Evolutionary conservation across 2,113 vertebrate genomes (phyloP).

Genomic region (Crotalus helleri): DNA sequence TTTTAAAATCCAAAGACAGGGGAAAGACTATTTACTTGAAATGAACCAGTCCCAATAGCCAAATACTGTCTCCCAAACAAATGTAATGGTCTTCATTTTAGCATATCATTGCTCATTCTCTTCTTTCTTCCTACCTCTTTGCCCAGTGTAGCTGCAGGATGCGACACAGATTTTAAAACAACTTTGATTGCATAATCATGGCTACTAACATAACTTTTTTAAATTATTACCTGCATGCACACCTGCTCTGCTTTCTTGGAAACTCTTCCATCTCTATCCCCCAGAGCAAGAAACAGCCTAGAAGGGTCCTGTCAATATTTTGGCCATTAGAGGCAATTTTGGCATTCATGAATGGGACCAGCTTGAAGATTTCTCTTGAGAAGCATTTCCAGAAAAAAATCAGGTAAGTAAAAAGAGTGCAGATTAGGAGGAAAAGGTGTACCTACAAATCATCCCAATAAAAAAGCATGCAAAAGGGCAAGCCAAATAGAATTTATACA

Average conservation of each 20-base stretch:
- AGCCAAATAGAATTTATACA: background rate
- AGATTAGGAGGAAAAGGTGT: background rate
- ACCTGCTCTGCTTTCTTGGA: background rate
- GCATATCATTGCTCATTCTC: background rate
- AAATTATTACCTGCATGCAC: background rate
- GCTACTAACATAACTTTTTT: background rate
- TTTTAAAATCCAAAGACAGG: background rate
- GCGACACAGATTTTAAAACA: background rate
- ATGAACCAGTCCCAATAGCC: background rate
- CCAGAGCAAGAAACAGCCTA: background rate
- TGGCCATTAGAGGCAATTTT: background rate
- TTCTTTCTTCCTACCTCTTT: background rate
- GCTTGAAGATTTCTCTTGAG: background rate
- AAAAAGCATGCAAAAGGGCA: fast-evolving
- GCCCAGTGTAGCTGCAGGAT: background rate
- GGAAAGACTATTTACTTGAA: background rate
- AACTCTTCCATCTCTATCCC: background rate
- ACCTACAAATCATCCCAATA: background rate
- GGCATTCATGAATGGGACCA: background rate
- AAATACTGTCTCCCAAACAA: background rate
- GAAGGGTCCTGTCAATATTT: background rate
- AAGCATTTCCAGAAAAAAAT: background rate
- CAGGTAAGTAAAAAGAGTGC: background rate
- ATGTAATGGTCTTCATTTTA: background rate
- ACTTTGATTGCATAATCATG: background rate